These are phyloP conservation scores for Drosophila saltans DNA, from an alignment of 1,140 invertebrate species.

Conservation along the genomic window DNA sequence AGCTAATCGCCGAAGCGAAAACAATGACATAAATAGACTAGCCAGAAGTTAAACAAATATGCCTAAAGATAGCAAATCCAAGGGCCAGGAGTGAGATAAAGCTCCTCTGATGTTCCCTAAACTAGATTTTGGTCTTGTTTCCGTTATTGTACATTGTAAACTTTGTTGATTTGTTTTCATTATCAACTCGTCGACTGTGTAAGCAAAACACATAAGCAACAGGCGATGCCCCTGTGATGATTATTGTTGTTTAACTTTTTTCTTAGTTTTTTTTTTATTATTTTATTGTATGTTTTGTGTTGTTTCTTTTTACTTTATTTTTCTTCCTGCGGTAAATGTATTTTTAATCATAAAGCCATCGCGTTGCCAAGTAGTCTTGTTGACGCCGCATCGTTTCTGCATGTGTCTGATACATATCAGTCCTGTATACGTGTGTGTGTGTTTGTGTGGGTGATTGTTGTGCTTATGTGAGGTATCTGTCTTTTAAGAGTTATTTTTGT, in stretches of 20 bases:
- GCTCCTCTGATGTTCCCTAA: slow-evolving; percentile 1
- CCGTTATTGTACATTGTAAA: slow-evolving; percentile 20
- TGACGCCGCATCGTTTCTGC: slow-evolving; percentile 6
- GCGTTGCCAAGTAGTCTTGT: slow-evolving; percentile 36
- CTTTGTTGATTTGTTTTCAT: slow-evolving; percentile 53
- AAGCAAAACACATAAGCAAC: slow-evolving; percentile 42
- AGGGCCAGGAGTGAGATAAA: no score
- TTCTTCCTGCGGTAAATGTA: slow-evolving; percentile 52
- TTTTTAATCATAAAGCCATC: slow-evolving; percentile 61
- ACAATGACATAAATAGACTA: slow-evolving; percentile 17
- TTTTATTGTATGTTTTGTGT: slow-evolving; percentile 13
- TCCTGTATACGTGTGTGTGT: not conserved
- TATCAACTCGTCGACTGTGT: slow-evolving; percentile 59
- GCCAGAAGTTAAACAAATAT: slow-evolving; percentile 18
- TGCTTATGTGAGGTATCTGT: not conserved
- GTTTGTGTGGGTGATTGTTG: slow-evolving; percentile 21
- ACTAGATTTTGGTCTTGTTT: slow-evolving; percentile 28
- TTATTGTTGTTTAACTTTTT: slow-evolving; percentile 23
- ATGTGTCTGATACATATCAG: not conserved
- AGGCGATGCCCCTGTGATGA: slow-evolving; percentile 35
- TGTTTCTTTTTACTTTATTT: not conserved
- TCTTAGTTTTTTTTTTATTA: slow-evolving; percentile 21
- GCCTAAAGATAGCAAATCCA: not conserved
- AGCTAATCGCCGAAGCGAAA: slow-evolving; percentile 3
- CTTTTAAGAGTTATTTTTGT: slow-evolving; percentile 45